Evolutionary conservation across 2,888 invertebrate species (phyloP).

Genomic region (Sipha maydis): DNA sequence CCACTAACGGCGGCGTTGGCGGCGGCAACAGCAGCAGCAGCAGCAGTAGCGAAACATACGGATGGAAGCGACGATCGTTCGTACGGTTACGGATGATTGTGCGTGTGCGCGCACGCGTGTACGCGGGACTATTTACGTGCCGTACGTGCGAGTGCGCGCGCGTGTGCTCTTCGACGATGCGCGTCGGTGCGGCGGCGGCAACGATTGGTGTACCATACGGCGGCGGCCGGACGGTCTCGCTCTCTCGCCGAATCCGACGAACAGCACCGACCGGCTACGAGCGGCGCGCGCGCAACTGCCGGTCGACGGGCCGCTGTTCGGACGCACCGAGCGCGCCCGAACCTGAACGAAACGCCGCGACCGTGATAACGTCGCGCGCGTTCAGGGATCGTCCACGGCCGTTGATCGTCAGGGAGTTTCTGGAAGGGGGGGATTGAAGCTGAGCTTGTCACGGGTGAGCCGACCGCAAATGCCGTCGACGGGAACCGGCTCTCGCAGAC

Average conservation of each 20-base stretch:
- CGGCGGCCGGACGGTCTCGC: conserved; percentile 16
- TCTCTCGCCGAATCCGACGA: conserved; percentile 45
- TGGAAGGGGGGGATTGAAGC: no score
- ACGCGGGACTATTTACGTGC: not conserved
- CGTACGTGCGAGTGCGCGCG: not conserved
- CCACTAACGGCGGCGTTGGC: conserved; percentile 6
- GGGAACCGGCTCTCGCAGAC: not conserved
- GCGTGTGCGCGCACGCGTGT: conserved; percentile 21
- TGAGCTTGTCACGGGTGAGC: not conserved
- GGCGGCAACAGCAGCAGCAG: no score
- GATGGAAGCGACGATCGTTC: conserved; percentile 54
- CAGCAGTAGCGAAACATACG: conserved; percentile 48
- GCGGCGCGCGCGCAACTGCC: conserved; percentile 26
- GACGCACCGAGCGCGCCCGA: conserved; percentile 46
- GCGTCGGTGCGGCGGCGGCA: conserved; percentile 27
- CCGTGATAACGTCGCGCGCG: no score
- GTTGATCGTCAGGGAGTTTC: no score
- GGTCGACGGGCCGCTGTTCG: conserved; percentile 56
- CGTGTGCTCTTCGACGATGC: not conserved
- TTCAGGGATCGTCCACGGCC: no score
- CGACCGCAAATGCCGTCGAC: not conserved
- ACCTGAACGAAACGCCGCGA: not conserved
- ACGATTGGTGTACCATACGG: not conserved
- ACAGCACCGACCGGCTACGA: conserved; percentile 46
- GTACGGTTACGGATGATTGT: conserved; percentile 41